Conservation (phyloP, 2,888 invertebrate genomes). For the Philhelius pedissequus region DNA sequence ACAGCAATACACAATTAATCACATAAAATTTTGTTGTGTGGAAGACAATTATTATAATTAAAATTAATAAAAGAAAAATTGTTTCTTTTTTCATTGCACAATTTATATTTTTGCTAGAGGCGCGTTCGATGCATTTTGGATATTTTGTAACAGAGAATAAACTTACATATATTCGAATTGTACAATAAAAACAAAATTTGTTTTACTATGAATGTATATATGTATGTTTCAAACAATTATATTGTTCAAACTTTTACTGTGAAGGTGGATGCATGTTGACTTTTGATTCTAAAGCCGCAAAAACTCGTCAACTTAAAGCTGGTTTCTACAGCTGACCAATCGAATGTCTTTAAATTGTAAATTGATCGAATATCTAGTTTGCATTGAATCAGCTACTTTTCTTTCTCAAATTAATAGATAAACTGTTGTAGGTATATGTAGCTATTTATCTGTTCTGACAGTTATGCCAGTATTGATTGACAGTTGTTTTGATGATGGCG, state of each 20-base stretch:
- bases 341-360: not conserved
- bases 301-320: not conserved
- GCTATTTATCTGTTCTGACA: not conserved
- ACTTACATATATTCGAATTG: no score
- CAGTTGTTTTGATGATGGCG: not conserved
- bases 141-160: not conserved
- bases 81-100: conserved; percentile 26
- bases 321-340: not conserved
- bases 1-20: not conserved
- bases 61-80: not conserved
- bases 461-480: not conserved
- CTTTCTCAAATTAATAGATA: not conserved
- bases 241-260: no score
- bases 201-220: no score
- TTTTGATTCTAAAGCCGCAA: no score
- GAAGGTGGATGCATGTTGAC: no score
- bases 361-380: not conserved
- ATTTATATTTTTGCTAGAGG: not conserved
- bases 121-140: not conserved
- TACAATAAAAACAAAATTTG: no score
- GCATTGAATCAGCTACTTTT: not conserved
- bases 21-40: not conserved
- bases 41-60: conserved; percentile 9
- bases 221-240: no score
- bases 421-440: not conserved